A percentile compares a stretch with the other conserved stretches of the same genome.
Conservation (phyloP, 2,113 vertebrate species). For the Anseranas semipalmata region DNA sequence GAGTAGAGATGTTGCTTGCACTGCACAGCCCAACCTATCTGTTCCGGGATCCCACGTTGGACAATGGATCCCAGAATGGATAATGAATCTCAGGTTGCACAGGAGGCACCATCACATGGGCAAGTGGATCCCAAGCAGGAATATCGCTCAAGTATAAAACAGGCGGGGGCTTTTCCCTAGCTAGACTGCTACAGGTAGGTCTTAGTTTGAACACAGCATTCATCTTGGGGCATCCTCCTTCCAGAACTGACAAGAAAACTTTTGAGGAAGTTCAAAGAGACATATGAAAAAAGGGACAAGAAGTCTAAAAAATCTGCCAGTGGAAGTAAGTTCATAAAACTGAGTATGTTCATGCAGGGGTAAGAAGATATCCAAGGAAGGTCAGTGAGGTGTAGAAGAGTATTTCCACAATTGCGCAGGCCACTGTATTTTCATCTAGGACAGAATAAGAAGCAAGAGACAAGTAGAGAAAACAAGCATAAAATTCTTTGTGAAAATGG, state of each 20-base stretch:
- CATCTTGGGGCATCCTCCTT: not conserved
- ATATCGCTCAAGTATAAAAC: not conserved
- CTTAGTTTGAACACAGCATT: not conserved
- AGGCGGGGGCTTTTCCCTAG: not conserved
- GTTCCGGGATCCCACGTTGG: not conserved
- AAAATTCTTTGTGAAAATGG: not conserved
- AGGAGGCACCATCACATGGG: not conserved
- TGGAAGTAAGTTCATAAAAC: not conserved
- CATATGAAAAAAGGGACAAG: not conserved
- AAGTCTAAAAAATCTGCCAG: not conserved
- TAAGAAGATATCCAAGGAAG: not conserved
- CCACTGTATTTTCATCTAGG: not conserved
- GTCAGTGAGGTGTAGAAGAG: not conserved
- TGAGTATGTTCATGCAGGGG: not conserved
- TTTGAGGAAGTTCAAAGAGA: not conserved
- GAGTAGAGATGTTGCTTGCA: not conserved
- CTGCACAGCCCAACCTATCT: not conserved
- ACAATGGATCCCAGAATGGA: not conserved
- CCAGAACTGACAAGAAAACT: constrained; percentile 8
- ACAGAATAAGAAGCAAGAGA: not conserved
- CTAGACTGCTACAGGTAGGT: not conserved
- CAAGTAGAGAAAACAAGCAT: not conserved
- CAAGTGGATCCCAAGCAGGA: not conserved
- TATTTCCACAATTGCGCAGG: not conserved
- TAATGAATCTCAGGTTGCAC: not conserved